Base-by-base conservation (phyloP, 2,888 invertebrate species). In the Selenia dentaria region DNA sequence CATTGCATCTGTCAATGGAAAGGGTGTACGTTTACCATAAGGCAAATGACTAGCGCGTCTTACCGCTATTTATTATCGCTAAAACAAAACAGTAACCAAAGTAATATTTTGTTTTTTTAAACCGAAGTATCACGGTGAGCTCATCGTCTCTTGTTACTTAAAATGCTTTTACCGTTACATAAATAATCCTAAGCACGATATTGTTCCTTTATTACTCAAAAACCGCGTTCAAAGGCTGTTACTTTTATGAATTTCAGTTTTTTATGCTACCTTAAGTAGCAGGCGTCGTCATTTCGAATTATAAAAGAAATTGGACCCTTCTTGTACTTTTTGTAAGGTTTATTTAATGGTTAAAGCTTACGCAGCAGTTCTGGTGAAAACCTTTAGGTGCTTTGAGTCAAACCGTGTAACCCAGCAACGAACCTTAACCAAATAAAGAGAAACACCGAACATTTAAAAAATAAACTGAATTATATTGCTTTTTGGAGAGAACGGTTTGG, bases 271-370 rank as follows among this genome's bases (percentile, higher is more conserved):
- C 46, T 38, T 50, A 54, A 62, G 64, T 54, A 40, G 48, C 39
- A 43, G 51, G 42, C 55, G 54, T 40, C 51, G 46, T 43, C 42
- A 42, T 44, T 47, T 34, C 40, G 57, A 62, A 63, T 66, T 46
- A 67, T 72, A 63, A 69, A 70, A 70, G 67, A 69, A 72, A 64
- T 43, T 56, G 42, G 54, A 51, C 61, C 62, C 67, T 67, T 72
- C 70, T 22, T 64, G 53, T 62, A 46, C 51, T 57, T 54, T 58
- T 64, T 54, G 54, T 60, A 51, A 48, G 51, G 59, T 60, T 62
- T 61, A 54, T 63, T 57, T 62, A 65, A 64, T 62, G 65, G 62
- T 66, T 57, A 45, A 59, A 53, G 66, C 62, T 69, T 62, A 67
- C 59, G 50, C 57, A 65, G 59, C 66, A 59, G 58, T 70, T 69